Evolutionary conservation across 2,797 vertebrate genomes (phyloP), one percentile per base, ranked within the genome.

Genomic region (Acropternis orthonyx): DNA sequence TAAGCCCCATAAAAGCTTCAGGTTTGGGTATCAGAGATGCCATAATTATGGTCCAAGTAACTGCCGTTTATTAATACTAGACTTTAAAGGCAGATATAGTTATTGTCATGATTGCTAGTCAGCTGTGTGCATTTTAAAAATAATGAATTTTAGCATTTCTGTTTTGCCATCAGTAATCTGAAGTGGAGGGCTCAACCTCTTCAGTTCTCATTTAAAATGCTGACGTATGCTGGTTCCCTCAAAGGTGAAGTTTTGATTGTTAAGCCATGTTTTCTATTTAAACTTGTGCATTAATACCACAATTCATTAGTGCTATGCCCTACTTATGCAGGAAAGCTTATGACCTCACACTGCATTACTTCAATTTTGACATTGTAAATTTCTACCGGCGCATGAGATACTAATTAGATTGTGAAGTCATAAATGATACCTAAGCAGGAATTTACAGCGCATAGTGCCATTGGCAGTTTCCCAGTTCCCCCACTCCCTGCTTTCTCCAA

Each of bases 1-100:
- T 92, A 97, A 97, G 97, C 94, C 94, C 85, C 95, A 98, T 98
- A 98, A 98, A 98, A 98, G 97, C 97, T 98, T 98, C 98, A 98
- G 92, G 96, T 98, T 98, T 97, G 95, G 97, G 92, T 94, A 98
- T 96, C 93, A 96, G 93, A 95, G 89, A 97, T 97, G 93, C 97
- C 79, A 75, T 97, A 97, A 98, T 98, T 98, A 97, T 92, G 95
- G 95, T 89, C 87, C 89, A 80, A 96, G 93, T 92, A 95, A 75
- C 93, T 92, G 56, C 94, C 48, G 1, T 96, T 97, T 97, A 97
- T 97, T 97, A 97, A 96, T 88, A 92, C 78, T 75, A 65, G 92
- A 83, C 92, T 95, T 97, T 93, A 93, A 92, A 94, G 83, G 77
- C 90, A 92, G 82, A 19, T 28, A 49, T 17, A 46, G 68, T 65